Percentiles rank a stretch among this genome's conserved stretches.
phyloP scores from a whole-genome alignment of 2,113 vertebrate species.

The Hippopotamus amphibius region DNA sequence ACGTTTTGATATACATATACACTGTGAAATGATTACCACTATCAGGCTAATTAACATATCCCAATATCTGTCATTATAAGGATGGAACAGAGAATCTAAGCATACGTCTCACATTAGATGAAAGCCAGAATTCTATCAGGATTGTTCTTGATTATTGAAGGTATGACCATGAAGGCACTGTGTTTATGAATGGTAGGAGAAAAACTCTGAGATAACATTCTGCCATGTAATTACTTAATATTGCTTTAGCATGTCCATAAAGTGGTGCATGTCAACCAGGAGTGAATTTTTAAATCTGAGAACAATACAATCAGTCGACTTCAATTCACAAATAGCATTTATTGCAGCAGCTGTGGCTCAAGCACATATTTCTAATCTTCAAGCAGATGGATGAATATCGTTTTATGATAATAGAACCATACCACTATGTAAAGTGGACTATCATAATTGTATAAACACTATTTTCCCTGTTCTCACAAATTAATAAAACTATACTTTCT shows the following conservation, averaged over 20 bases:
- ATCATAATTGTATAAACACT: conserved; percentile 16
- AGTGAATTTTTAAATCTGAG: conserved; percentile 34
- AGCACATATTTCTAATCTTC: background rate
- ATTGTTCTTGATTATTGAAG: background rate
- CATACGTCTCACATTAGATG: background rate
- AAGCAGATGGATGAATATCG: conserved; percentile 52
- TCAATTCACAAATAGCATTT: conserved; percentile 43
- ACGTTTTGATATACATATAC: background rate
- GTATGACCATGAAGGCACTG: background rate
- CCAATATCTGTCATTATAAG: background rate
- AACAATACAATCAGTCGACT: background rate
- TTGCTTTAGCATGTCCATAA: conserved; percentile 22
- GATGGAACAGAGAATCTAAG: background rate
- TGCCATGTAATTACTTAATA: background rate
- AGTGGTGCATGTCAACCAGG: background rate
- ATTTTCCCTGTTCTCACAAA: background rate
- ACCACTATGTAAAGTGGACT: background rate
- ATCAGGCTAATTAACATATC: background rate
- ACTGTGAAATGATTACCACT: background rate
- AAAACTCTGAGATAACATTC: background rate
- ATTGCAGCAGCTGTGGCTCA: conserved; percentile 40
- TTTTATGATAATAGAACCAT: conserved; percentile 53
- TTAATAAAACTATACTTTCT: background rate
- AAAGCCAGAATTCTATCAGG: background rate
- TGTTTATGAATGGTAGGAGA: background rate